Evolutionary conservation across 2,113 vertebrate genomes (phyloP).

Genomic region (Ciconia stormi): DNA sequence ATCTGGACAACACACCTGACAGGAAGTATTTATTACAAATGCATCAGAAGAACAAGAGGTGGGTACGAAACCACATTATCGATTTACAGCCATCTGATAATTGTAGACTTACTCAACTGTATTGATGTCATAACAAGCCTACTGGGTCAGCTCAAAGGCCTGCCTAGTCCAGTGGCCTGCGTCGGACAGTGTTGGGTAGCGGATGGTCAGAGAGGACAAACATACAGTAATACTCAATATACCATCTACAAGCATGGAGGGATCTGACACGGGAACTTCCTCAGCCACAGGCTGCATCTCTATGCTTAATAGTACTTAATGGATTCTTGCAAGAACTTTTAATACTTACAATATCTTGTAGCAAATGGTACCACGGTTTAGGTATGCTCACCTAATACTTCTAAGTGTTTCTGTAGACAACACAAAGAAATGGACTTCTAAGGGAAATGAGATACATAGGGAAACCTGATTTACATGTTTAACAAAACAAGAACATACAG

Average conservation of each 20-base stretch:
- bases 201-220: neutral
- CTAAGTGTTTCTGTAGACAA: neutral
- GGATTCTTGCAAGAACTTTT: neutral
- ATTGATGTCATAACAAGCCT: neutral
- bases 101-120: neutral
- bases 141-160: neutral
- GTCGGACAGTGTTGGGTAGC: neutral
- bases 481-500: neutral
- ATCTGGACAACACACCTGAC: neutral
- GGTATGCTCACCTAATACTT: neutral
- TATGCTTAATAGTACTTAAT: neutral
- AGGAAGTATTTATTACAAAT: neutral
- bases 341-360: neutral
- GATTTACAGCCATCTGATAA: neutral
- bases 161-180: neutral
- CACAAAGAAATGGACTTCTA: neutral
- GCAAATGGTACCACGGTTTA: neutral
- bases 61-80: neutral
- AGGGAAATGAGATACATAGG: neutral
- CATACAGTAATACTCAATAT: neutral
- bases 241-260: neutral
- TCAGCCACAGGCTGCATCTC: neutral
- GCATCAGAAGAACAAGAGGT: neutral
- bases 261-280: neutral
- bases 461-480: neutral